Base-by-base conservation (phyloP, 2,888 invertebrate species). In the Eustalomyia histrio region DNA sequence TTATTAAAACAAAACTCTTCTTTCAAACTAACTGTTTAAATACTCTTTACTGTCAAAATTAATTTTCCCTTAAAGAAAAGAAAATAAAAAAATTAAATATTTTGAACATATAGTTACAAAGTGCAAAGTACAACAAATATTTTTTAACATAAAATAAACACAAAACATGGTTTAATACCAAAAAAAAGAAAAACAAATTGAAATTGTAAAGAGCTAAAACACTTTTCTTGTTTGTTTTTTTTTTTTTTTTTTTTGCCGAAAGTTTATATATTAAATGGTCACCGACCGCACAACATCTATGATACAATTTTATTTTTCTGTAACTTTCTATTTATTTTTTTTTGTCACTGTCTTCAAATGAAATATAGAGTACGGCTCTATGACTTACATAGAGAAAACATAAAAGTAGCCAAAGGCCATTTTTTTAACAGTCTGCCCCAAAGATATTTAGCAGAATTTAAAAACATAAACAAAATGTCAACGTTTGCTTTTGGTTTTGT, bases 401-500 rank as follows among this genome's bases (percentile, higher is more conserved):
- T n/a, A n/a, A n/a, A n/a, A n/a, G n/a, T n/a, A n/a, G n/a, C n/a
- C n/a, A n/a, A n/a, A n/a, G n/a, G n/a, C n/a, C n/a, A n/a, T n/a
- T n/a, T n/a, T n/a, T n/a, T n/a, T n/a, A n/a, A n/a, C n/a, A n/a
- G n/a, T n/a, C n/a, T n/a, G n/a, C n/a, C n/a, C n/a, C n/a, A 21
- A 21, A 21, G 21, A 21, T 2, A 21, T 21, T 21, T 21, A 21
- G 21, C 21, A 3, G 21, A 2, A 21, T 64, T 63, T 17, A 39
- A 53, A 29, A 57, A 58, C 8, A 50, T 17, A 64, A 64, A 55
- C 18, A 64, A 21, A 58, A 58, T 58, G 58, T 65, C 58, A 50
- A 58, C 58, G 57, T 76, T 74, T 76, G 21, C 53, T 72, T 64
- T 18, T 53, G 60, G 33, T 53, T 29, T 63, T 58, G 61, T 39